phyloP scores from a whole-genome alignment of 2,888 invertebrate genomes.

The Lasioglossum malachurum region DNA sequence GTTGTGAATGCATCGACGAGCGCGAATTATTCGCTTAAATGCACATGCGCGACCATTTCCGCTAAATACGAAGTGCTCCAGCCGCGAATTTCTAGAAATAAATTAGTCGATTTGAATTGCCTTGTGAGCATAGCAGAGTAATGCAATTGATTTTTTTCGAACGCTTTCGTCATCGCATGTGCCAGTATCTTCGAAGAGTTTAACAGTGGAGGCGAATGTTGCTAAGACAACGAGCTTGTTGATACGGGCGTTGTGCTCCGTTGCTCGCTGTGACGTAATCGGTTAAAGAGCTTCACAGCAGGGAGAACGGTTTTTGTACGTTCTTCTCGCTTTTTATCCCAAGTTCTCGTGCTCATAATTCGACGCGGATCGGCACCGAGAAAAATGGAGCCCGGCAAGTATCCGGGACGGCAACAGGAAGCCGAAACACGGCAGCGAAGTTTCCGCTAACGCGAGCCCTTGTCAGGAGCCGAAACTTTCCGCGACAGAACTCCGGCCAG shows the following conservation, averaged over 20 bases:
- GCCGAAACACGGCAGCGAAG: slow-evolving; percentile 7
- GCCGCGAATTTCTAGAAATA: neutral
- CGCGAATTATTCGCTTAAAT: slow-evolving; percentile 21
- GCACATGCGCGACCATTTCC: neutral
- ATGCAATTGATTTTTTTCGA: neutral
- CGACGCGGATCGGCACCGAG: neutral
- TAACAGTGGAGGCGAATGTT: neutral
- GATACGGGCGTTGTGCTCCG: neutral
- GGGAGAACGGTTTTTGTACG: neutral
- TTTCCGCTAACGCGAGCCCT: slow-evolving; percentile 10
- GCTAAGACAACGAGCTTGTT: neutral
- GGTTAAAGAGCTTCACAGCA: neutral
- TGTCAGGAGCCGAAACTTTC: slow-evolving; percentile 29
- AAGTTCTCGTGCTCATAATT: neutral
- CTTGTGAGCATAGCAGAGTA: neutral
- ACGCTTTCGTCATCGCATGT: no score
- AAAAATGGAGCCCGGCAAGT: neutral
- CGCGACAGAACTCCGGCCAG: slow-evolving; percentile 21
- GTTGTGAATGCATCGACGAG: neutral
- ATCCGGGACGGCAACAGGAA: neutral
- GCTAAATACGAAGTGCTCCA: neutral
- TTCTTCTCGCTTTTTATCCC: neutral
- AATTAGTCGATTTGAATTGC: neutral
- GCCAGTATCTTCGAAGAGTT: no score
- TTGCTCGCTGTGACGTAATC: neutral